Conservation (phyloP, 2,113 vertebrate species). For the Apteryx mantelli region DNA sequence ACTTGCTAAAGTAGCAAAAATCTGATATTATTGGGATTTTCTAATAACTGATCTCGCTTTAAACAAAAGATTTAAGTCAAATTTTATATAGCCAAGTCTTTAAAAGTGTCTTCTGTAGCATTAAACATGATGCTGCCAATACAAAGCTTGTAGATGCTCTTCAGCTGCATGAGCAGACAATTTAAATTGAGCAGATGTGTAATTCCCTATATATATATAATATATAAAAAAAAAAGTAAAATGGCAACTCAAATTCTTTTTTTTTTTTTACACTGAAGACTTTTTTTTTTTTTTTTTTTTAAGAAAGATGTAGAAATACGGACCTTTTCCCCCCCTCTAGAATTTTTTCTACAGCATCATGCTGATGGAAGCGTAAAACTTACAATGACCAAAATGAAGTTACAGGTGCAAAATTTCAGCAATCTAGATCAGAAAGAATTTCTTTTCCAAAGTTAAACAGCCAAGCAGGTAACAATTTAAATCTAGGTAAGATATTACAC, state of each 20-base stretch:
- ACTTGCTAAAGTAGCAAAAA: neutral
- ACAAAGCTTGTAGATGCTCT: neutral
- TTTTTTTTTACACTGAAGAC: neutral
- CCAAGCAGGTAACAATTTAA: neutral
- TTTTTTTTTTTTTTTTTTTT: neutral
- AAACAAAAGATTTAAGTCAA: neutral
- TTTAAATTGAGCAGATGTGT: neutral
- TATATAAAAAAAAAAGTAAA: neutral
- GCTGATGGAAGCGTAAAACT: neutral
- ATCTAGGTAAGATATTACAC: neutral
- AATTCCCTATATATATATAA: fast-evolving
- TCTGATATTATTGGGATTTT: neutral
- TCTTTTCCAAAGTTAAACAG: neutral
- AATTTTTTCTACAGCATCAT: neutral
- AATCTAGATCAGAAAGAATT: neutral
- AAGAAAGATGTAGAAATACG: neutral
- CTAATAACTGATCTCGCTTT: neutral
- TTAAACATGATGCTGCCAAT: neutral
- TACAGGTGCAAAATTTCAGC: neutral
- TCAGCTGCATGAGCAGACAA: neutral
- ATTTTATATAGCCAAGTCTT: neutral
- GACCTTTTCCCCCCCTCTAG: neutral
- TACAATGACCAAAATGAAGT: neutral
- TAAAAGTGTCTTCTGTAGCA: neutral
- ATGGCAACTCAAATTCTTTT: neutral